phyloP scores from a whole-genome alignment of 2,888 invertebrate species.

The Mimumesa dahlbomi region DNA sequence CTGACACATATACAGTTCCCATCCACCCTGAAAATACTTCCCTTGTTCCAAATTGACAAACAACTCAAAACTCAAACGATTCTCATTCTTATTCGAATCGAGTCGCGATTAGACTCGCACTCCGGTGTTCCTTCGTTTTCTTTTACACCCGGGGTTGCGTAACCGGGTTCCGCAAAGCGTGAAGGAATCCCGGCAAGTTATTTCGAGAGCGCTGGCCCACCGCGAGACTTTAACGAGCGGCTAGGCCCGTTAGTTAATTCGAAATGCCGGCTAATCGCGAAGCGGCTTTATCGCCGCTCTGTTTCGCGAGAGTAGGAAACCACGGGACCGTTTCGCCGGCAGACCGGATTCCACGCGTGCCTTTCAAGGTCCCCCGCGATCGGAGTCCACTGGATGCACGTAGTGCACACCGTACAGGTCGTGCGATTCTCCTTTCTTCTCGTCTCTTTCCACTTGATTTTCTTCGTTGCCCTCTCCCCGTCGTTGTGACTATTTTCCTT shows the following conservation, averaged over 20 bases:
- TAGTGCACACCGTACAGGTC: too few relatives aligned
- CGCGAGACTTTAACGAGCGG: conserved; percentile 59
- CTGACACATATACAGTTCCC: too few relatives aligned
- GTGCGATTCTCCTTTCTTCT: too few relatives aligned
- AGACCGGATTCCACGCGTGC: conserved; percentile 60
- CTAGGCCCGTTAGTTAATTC: conserved; percentile 50
- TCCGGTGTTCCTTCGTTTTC: conserved; percentile 28
- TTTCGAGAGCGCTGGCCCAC: conserved; percentile 24
- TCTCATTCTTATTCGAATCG: too few relatives aligned
- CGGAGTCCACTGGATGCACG: conserved; percentile 37
- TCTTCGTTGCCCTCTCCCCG: too few relatives aligned
- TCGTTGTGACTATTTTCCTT: too few relatives aligned
- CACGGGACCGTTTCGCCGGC: conserved; percentile 12
- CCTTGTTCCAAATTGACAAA: too few relatives aligned
- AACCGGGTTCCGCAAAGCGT: conserved; percentile 26
- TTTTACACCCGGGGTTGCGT: conserved; percentile 14
- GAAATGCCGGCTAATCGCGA: conserved; percentile 39
- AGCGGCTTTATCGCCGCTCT: conserved; percentile 10
- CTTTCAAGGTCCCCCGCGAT: conserved; percentile 59
- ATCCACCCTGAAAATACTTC: too few relatives aligned
- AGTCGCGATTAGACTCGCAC: too few relatives aligned
- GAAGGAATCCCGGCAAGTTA: conserved; percentile 38
- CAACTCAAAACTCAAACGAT: too few relatives aligned
- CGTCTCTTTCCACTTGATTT: too few relatives aligned
- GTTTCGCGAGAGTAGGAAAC: conserved; percentile 58